Conservation (phyloP, 2,797 vertebrate genomes). For the Hippopotamyrus pictus region DNA sequence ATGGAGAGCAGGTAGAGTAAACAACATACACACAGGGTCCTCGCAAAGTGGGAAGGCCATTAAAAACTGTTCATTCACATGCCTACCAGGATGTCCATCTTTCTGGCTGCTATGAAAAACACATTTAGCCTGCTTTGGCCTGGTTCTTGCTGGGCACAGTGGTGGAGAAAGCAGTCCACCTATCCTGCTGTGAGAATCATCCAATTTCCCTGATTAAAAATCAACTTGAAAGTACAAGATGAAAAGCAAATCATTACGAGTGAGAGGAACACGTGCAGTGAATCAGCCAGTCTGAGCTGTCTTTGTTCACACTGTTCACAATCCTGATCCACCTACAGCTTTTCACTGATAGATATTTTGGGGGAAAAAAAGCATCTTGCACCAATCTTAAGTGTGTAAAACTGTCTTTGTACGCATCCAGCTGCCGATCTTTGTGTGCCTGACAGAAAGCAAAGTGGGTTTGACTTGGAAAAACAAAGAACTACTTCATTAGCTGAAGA, state of each 20-base stretch:
- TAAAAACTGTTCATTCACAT: neutral
- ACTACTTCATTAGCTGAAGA: neutral
- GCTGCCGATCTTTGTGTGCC: neutral
- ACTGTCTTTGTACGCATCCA: neutral
- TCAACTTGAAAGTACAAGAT: neutral
- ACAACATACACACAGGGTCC: neutral
- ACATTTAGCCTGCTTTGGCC: neutral
- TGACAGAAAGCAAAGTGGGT: neutral
- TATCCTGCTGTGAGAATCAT: neutral
- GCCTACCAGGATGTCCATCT: neutral
- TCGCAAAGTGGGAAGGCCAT: neutral
- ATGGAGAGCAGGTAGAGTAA: neutral
- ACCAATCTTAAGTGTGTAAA: neutral
- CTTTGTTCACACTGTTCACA: neutral
- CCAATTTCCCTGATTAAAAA: neutral
- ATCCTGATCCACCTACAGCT: constrained; percentile 2
- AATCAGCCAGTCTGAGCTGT: neutral
- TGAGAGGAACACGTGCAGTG: neutral
- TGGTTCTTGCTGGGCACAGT: neutral
- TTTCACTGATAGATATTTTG: neutral
- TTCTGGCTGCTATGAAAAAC: neutral
- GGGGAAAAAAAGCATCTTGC: neutral
- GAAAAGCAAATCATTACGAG: neutral
- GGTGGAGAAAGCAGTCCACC: neutral
- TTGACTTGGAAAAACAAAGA: neutral